A percentile compares a stretch with the other conserved stretches of the same genome.
Evolutionary conservation across 2,797 vertebrate genomes (phyloP).

Genomic region (Coranthus polyacanthus): DNA sequence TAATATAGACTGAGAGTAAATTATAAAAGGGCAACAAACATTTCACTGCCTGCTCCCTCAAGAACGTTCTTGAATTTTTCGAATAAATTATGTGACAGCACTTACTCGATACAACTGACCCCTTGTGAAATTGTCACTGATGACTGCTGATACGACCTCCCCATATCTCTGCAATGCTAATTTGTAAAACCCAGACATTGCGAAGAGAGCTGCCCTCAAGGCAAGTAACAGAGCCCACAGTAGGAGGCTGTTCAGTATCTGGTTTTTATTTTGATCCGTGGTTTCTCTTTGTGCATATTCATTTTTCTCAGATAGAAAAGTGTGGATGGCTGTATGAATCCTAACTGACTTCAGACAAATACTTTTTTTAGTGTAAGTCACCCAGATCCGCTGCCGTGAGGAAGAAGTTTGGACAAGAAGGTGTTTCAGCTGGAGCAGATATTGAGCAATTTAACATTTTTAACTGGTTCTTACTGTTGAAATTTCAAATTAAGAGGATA

Average conservation of each 20-base stretch:
- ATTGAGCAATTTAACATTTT: too few species aligned
- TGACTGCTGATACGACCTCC: slow-evolving; percentile 19
- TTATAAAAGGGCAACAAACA: too few species aligned
- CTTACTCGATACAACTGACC: slow-evolving; percentile 34
- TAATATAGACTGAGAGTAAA: too few species aligned
- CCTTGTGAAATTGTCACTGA: slow-evolving; percentile 33
- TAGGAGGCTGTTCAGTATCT: neutral
- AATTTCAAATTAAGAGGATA: too few species aligned
- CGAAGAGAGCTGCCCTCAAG: slow-evolving; percentile 15
- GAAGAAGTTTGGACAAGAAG: too few species aligned
- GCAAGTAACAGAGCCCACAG: slow-evolving; percentile 11
- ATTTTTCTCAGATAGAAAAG: slow-evolving; percentile 14
- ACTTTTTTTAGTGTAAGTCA: neutral
- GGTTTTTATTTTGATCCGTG: neutral
- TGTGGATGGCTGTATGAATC: neutral
- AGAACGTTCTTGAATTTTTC: neutral
- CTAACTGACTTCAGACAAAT: neutral
- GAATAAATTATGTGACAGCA: slow-evolving; percentile 20
- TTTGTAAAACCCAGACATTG: slow-evolving; percentile 7
- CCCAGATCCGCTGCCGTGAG: too few species aligned
- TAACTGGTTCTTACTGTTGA: too few species aligned
- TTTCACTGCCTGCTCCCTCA: neutral
- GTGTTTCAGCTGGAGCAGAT: too few species aligned
- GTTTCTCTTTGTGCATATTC: slow-evolving; percentile 29
- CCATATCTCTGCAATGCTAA: slow-evolving; percentile 9